Conservation (phyloP, 2,888 invertebrate species). For the Caenorhabditis sp. region DNA sequence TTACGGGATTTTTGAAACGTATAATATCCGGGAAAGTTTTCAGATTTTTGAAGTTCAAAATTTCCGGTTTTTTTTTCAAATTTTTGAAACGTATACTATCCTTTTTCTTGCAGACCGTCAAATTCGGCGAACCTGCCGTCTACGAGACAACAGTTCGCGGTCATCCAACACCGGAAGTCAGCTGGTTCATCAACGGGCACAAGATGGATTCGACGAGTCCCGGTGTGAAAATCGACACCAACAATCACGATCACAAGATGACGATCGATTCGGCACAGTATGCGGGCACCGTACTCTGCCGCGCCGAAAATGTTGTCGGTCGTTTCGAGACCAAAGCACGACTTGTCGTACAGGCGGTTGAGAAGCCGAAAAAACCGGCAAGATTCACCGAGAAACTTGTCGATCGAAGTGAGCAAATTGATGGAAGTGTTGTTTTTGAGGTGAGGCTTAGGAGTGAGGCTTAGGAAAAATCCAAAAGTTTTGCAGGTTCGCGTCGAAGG, state of each 20-base stretch:
- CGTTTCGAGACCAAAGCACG: constrained; percentile 68
- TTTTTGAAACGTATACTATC: neutral
- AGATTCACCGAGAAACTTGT: constrained; percentile 67
- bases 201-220: constrained; percentile 78
- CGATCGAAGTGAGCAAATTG: constrained; percentile 76
- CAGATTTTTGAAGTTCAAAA: no score
- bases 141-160: constrained; percentile 69
- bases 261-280: constrained; percentile 76
- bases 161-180: constrained; percentile 65
- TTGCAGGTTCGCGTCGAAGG: constrained; percentile 59
- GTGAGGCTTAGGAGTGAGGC: no score
- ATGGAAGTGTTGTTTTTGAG: constrained; percentile 64
- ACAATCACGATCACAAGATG: constrained; percentile 83
- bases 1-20: no score
- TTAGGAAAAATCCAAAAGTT: neutral
- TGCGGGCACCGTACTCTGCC: constrained; percentile 67
- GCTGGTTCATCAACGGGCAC: constrained; percentile 78
- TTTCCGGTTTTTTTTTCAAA: no score
- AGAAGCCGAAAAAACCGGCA: constrained; percentile 64
- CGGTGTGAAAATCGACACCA: constrained; percentile 76
- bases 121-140: constrained; percentile 63
- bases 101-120: constrained; percentile 63
- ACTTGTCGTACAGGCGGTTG: constrained; percentile 62
- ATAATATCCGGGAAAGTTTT: no score
- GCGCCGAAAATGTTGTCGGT: constrained; percentile 67